Evolutionary conservation across 30 jellyfish, hydroid and myxozoan species (phyloP), one percentile per base, ranked within the genome.

Genomic region (Pseudorhiza aurosa): DNA sequence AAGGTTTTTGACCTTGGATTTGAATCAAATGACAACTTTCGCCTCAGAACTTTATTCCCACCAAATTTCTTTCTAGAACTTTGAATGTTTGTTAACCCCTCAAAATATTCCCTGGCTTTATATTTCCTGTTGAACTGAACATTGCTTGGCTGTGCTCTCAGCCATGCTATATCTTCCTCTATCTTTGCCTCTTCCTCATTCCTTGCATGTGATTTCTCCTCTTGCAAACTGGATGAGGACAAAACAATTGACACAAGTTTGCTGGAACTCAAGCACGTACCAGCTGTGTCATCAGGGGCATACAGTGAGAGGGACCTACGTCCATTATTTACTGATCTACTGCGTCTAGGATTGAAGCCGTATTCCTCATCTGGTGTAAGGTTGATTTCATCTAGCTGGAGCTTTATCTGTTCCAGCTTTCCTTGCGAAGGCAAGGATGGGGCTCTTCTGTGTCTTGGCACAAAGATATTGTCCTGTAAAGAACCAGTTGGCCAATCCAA

Each of bases 1-100:
- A 73, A 47, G 1, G 96, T 78, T 83, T 86, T 89, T 15, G 79
- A 30, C 82, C 89, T 76, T 7, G 90, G 93, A 22, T 92, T 95
- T 2, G 98, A 85, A 75, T 92, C 98, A 80, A 92, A 92, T 50
- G 98, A 92, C 17, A 92, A 65, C 68, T 77, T 93, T 30, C 98
- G 72, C 47, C 82, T 69, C 46, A 79, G 28, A 1, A 79, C 26
- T 19, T 89, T 37, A 7, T 74, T 8, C 2, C 68, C 39, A 2
- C 65, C 59, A 25, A 60, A 62, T 6, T 33, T 7, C 27, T 58
- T 69, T 44, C 65, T 69, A 8, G 53, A 17, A 33, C 72, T 30
- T 45, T 75, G 65, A 15, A 82, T 78, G 22, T 42, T 77, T 8
- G 58, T 29, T n/a, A 82, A 65, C n/a, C 57, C 82, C 44, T 89